Evolutionary conservation across 2,113 vertebrate genomes (phyloP).

Genomic region (Octodon degus): DNA sequence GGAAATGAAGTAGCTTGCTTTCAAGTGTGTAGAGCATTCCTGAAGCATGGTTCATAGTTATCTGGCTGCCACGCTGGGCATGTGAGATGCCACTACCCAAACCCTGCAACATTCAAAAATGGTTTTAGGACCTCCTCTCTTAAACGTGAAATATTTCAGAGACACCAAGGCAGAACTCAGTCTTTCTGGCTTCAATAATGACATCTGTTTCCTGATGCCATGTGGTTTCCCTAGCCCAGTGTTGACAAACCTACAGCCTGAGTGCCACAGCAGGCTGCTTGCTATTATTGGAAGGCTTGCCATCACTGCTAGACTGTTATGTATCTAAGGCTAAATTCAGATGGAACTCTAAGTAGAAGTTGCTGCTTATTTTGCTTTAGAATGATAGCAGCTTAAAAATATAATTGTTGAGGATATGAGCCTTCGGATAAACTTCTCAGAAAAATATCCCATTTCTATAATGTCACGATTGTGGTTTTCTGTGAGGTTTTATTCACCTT

Average conservation of each 20-base stretch:
- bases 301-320: background rate
- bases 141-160: background rate
- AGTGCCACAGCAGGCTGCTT: background rate
- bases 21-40: background rate
- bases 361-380: conserved; percentile 58
- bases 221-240: background rate
- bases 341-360: background rate
- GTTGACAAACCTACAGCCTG: background rate
- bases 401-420: conserved; percentile 15
- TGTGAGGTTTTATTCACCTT: background rate
- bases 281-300: background rate
- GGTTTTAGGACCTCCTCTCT: background rate
- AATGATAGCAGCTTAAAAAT: conserved; percentile 57
- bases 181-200: background rate
- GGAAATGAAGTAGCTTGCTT: background rate
- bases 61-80: background rate
- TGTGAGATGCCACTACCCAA: background rate
- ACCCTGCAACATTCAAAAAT: background rate
- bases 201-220: background rate
- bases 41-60: background rate
- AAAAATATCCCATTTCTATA: conserved; percentile 67
- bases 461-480: background rate
- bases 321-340: background rate
- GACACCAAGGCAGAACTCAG: conserved; percentile 23
- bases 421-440: background rate